These are phyloP conservation scores for Clarias gariepinus DNA, from an alignment of 2,113 vertebrate genomes.

Conservation along the genomic window DNA sequence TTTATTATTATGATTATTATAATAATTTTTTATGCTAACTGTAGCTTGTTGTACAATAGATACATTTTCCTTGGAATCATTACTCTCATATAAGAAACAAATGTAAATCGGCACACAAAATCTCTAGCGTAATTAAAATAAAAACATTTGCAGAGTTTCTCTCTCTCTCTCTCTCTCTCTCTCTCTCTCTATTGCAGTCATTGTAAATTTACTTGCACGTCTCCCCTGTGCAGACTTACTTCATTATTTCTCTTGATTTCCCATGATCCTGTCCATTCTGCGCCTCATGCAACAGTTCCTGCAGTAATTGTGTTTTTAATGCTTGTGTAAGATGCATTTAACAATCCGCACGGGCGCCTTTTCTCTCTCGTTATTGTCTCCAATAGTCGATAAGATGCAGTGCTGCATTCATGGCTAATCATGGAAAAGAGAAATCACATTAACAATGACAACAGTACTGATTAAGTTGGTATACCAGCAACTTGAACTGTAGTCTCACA, in stretches of 20 bases:
- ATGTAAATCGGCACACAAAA: constrained; percentile 12
- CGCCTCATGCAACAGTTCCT: not conserved
- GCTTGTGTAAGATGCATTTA: not conserved
- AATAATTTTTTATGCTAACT: no score
- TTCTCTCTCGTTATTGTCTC: not conserved
- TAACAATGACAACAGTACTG: not conserved
- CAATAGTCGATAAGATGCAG: not conserved
- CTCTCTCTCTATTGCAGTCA: not conserved
- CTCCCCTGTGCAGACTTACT: not conserved
- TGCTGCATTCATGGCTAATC: not conserved
- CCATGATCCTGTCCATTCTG: constrained; percentile 21
- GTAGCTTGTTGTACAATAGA: not conserved
- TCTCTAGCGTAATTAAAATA: not conserved
- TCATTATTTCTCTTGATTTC: constrained; percentile 35
- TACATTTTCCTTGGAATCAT: not conserved
- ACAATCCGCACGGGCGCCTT: not conserved
- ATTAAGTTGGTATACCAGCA: constrained; percentile 62
- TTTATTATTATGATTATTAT: no score
- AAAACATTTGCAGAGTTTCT: not conserved
- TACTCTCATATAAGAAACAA: not conserved
- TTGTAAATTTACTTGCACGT: not conserved
- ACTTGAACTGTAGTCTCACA: constrained; percentile 65
- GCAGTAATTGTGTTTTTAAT: constrained; percentile 28
- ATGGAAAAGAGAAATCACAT: not conserved
- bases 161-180: not conserved